Percentiles rank a stretch among this genome's conserved stretches.
Conservation (phyloP, 2,113 vertebrate species). For the Cryptomyrus ogoouensis region DNA sequence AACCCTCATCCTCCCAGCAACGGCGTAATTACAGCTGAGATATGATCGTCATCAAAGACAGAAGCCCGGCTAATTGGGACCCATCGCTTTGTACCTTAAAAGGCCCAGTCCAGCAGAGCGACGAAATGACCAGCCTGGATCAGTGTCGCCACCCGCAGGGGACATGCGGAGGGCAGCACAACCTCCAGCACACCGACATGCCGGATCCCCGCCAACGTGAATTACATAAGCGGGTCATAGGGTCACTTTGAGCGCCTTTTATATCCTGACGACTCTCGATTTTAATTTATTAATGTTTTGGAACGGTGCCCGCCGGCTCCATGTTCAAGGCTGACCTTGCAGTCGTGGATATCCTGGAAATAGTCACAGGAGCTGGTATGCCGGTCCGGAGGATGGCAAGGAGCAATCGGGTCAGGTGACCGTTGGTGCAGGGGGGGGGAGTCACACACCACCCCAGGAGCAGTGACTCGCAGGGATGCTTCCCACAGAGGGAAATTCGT, state of each 20-base stretch:
- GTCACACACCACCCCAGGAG: background rate
- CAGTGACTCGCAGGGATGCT: background rate
- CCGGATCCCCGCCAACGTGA: constrained; percentile 40
- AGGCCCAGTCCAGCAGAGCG: constrained; percentile 43
- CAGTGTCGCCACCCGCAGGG: constrained; percentile 43
- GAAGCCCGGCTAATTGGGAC: constrained; percentile 57
- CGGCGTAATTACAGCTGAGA: constrained; percentile 64
- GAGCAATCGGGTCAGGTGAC: background rate
- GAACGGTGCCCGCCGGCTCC: constrained; percentile 39
- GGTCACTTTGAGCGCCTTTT: constrained; percentile 40
- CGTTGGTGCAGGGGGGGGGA: background rate
- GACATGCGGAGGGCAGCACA: constrained; percentile 45
- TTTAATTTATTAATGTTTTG: constrained; percentile 45
- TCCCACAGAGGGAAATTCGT: background rate
- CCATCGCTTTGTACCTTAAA: constrained; percentile 50
- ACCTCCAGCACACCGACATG: constrained; percentile 36
- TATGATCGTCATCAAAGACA: constrained; percentile 59
- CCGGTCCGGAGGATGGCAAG: background rate
- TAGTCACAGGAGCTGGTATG: constrained; percentile 27
- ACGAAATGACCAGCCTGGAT: constrained; percentile 54
- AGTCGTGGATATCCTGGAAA: constrained; percentile 33
- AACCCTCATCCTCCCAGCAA: constrained; percentile 67
- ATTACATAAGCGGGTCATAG: constrained; percentile 35
- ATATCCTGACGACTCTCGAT: constrained; percentile 40
- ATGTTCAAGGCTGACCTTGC: constrained; percentile 43